A percentile compares a stretch with the other conserved stretches of the same genome.
phyloP scores from a whole-genome alignment of 2,888 invertebrate genomes.

The Pristionchus entomophagus region DNA sequence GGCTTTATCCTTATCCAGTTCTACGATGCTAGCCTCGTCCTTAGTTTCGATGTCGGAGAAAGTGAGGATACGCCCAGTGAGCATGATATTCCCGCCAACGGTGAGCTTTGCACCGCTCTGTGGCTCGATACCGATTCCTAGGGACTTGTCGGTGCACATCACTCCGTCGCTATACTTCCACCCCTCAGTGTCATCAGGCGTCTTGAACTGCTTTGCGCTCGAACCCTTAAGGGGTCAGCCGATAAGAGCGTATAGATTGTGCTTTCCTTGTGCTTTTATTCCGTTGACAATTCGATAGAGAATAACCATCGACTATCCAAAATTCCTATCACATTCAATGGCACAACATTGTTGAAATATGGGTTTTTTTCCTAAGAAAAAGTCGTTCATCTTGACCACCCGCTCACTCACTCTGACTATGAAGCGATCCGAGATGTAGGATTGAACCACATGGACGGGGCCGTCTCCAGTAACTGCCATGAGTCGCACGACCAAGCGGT shows the following conservation, averaged over 20 bases:
- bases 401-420: slow-evolving; percentile 95
- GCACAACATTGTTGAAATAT: slow-evolving; percentile 31
- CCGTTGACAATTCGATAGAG: neutral
- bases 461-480: slow-evolving; percentile 81
- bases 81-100: slow-evolving; percentile 92
- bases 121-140: slow-evolving; percentile 93
- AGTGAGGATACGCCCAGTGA: slow-evolving; percentile 79
- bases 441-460: slow-evolving; percentile 77
- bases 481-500: slow-evolving; percentile 77
- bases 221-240: slow-evolving; percentile 84
- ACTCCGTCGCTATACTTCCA: slow-evolving; percentile 94
- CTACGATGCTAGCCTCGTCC: slow-evolving; percentile 89
- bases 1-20: slow-evolving; percentile 89
- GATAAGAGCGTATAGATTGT: neutral
- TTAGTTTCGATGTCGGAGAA: slow-evolving; percentile 95
- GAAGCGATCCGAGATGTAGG: slow-evolving; percentile 93
- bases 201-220: slow-evolving; percentile 98
- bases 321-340: neutral
- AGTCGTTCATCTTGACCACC: neutral
- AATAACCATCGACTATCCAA: neutral
- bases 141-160: slow-evolving; percentile 89
- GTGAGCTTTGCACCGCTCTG: slow-evolving; percentile 83
- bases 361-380: too few relatives aligned
- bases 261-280: too few relatives aligned
- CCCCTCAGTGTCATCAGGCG: slow-evolving; percentile 88